phyloP scores from a whole-genome alignment of 2,113 vertebrate genomes.

The Chlamydotis undulata region DNA sequence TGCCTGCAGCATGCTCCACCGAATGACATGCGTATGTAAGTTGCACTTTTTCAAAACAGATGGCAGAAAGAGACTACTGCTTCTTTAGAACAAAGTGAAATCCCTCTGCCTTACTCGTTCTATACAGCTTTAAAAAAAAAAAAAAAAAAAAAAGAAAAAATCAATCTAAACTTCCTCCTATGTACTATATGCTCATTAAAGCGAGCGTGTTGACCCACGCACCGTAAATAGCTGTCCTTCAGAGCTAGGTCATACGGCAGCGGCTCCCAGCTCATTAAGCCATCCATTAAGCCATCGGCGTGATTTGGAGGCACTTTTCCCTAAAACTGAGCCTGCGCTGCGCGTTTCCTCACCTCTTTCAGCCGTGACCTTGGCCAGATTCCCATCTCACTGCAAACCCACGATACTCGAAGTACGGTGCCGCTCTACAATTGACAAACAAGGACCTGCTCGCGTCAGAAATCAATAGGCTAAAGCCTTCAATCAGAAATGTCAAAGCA shows the following conservation, averaged over 20 bases:
- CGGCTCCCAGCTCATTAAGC: background rate
- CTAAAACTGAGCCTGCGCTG: background rate
- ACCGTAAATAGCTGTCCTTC: constrained; percentile 43
- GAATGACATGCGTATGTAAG: background rate
- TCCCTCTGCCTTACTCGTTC: background rate
- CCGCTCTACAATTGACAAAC: background rate
- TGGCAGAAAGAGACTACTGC: constrained; percentile 7
- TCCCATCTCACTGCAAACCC: background rate
- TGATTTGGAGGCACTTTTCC: background rate
- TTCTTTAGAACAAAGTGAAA: constrained; percentile 9
- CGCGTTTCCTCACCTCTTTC: background rate
- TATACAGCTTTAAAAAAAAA: background rate
- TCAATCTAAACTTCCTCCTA: background rate
- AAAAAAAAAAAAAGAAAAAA: background rate
- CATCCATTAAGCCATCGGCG: background rate
- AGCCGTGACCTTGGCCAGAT: constrained; percentile 12
- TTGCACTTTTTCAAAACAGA: constrained; percentile 18
- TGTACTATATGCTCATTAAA: background rate
- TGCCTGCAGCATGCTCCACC: background rate
- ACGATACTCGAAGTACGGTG: background rate
- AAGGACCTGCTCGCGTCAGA: background rate
- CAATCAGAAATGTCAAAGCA: background rate
- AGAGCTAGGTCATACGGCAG: background rate
- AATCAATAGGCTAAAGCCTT: background rate
- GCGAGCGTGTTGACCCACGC: background rate